Percentiles rank a stretch among this genome's conserved stretches.
These are phyloP conservation scores for Meloidogyne hapla DNA, from an alignment of 1,140 invertebrate genomes.

Conservation along the genomic window DNA sequence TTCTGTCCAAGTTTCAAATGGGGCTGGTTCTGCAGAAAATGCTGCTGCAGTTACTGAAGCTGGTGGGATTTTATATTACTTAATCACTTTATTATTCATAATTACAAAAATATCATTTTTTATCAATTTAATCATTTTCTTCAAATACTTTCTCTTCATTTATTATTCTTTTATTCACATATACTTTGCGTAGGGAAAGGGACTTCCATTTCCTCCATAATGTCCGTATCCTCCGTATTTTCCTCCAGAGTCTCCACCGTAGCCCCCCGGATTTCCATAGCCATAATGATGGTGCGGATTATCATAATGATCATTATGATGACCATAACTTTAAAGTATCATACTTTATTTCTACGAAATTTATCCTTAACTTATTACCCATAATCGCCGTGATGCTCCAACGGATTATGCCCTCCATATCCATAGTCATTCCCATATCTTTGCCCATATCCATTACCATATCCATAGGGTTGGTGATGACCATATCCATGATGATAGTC, in stretches of 20 bases:
- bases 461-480: conserved; percentile 22
- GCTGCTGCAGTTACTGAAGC: conserved; percentile 29
- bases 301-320: conserved; percentile 13
- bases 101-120: background rate
- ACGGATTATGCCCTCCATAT: background rate
- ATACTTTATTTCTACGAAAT: background rate
- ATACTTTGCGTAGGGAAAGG: background rate
- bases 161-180: background rate
- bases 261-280: conserved; percentile 16
- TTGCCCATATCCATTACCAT: conserved; percentile 21
- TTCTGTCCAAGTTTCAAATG: conserved; percentile 44
- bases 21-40: conserved; percentile 39
- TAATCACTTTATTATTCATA: background rate
- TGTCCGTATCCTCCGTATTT: conserved; percentile 7
- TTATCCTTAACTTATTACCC: conserved; percentile 6
- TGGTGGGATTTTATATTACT: conserved; percentile 25
- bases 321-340: conserved; percentile 8
- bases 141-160: background rate
- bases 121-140: background rate
- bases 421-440: conserved; percentile 14
- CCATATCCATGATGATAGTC: conserved; percentile 14
- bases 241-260: conserved; percentile 4
- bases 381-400: conserved; percentile 19
- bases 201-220: background rate
- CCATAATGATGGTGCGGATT: conserved; percentile 10